Base-by-base conservation (phyloP, 2,113 vertebrate species). In the Sapayoa aenigma region DNA sequence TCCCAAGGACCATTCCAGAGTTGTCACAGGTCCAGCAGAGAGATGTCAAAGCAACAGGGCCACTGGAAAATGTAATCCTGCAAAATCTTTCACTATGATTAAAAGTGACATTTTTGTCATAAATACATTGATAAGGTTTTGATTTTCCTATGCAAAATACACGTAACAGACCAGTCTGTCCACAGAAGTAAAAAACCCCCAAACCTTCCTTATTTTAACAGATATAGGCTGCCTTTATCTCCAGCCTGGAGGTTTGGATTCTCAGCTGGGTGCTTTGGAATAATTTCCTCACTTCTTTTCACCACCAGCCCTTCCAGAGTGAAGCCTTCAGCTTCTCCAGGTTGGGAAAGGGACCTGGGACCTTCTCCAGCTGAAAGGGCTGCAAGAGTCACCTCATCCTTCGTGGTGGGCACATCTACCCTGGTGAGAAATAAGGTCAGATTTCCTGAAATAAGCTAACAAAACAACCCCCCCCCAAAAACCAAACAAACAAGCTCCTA, bases 81-180 rank as follows among this genome's bases (percentile, higher is more conserved):
- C 14, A 68, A 56, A 66, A 23, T 7, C 35, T 89, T 41, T 12
- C 1, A 0, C 7, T 50, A 16, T 5, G 5, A 44, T 28, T 50
- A 59, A 69, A 77, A 27, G 1, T 33, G 33, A 30, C 6, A 6
- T 22, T 91, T 68, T 76, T n/a, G 33, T 56, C 30, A 23, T 13
- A 39, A 74, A 31, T 33, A 11, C 9, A 33, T 41, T 14, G 17
- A 4, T 18, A 4, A 2, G 2, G 1, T 1, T 11, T n/a, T 50
- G 12, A 31, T 80, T 82, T 76, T 75, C 53, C 49, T 30, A 15
- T 9, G 33, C 7, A 63, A 53, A 83, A 49, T 20, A n/a, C 3
- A 7, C 2, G 24, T 9, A 6, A 6, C 31, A 66, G 22, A 14
- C 23, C 44, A 27, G 42, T 49, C 10, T 14, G 5, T 17, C n/a